Evolutionary conservation across 1,140 invertebrate species (phyloP).

Genomic region (silkworm (Bombyx mori)): ASM3026992v2 NC_085127.1:10264501-10265000

Average conservation of each 20-base stretch:
- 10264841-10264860: conserved; percentile 5
- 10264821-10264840: conserved; percentile 10
- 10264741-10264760: conserved; percentile 4
- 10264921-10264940: conserved; percentile 11
- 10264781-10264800: conserved; percentile 12
- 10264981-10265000: conserved; percentile 11
- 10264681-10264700: too few relatives aligned
- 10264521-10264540: too few relatives aligned
- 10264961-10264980: conserved; percentile 7
- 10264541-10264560: too few relatives aligned
- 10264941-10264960: conserved; percentile 9
- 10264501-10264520: too few relatives aligned
- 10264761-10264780: conserved; percentile 8
- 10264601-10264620: too few relatives aligned
- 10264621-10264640: too few relatives aligned
- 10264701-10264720: background rate
- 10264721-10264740: conserved; percentile 21
- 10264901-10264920: conserved; percentile 11
- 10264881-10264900: conserved; percentile 4
- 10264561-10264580: too few relatives aligned
- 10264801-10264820: conserved; percentile 16
- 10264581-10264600: too few relatives aligned
- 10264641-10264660: too few relatives aligned
- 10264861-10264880: conserved; percentile 11
- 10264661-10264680: too few relatives aligned